A percentile compares a stretch with the other conserved stretches of the same genome.
phyloP scores from a whole-genome alignment of 2,797 vertebrate species.

The Phaenicophaeus curvirostris region DNA sequence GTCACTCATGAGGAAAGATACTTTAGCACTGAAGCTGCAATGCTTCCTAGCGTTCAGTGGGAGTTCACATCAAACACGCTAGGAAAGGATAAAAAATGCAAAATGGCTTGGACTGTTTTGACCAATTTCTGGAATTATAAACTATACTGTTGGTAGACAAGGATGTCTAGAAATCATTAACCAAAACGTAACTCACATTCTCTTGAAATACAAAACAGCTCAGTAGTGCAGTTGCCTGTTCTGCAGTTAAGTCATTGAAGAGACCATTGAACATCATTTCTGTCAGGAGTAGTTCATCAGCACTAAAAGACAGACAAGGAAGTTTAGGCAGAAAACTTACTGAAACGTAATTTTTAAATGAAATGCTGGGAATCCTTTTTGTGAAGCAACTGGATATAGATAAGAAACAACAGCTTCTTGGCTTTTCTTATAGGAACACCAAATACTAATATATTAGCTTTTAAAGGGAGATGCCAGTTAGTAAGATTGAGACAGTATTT shows the following conservation, averaged over 20 bases:
- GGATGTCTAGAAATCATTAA: neutral
- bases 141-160: neutral
- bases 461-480: neutral
- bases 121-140: neutral
- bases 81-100: neutral
- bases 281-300: conserved; percentile 93
- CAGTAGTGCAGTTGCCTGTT: conserved; percentile 92
- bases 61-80: neutral
- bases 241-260: conserved; percentile 93
- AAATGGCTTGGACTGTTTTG: neutral
- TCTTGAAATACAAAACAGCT: conserved; percentile 99
- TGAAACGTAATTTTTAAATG: neutral
- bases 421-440: neutral
- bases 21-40: neutral
- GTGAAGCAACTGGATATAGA: neutral
- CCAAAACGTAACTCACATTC: conserved; percentile 82
- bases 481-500: neutral
- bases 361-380: neutral
- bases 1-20: neutral
- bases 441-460: neutral
- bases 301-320: conserved; percentile 75
- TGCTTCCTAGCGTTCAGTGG: neutral
- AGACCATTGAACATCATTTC: conserved; percentile 99
- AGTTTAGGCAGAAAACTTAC: neutral
- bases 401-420: neutral